Base-by-base conservation (phyloP, 2,888 invertebrate genomes). In the Beris morrisii region DNA sequence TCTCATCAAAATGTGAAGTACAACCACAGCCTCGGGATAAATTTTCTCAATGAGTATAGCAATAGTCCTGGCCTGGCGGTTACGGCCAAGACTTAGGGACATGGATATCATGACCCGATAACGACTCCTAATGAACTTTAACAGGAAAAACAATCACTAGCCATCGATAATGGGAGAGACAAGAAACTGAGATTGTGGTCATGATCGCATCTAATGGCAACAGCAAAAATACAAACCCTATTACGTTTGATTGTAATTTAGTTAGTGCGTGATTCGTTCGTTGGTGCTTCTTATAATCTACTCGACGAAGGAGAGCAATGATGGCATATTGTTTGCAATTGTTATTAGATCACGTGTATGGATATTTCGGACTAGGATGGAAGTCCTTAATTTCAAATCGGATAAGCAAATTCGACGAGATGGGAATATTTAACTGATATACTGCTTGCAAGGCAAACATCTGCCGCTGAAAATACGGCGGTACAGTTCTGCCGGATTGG, bases 81-180 rank as follows among this genome's bases (percentile, higher is more conserved):
- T 38, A 38, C 7, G 9, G 38, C 9, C 44, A n/a, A 43, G 38
- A 38, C 38, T 38, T 38, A 38, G 28, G 54, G 32, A 43, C 38
- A 38, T 38, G 66, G 66, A 65, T 69, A 69, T 67, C 66, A 69
- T 69, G 69, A 67, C 64, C 66, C 52, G 69, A 66, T 69, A 69
- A 69, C 69, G 64, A 69, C 59, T 66, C 66, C 65, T 69, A 69
- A 69, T 67, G 69, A 69, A 69, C 64, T 64, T 66, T 69, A 69
- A 67, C 64, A 66, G 55, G 64, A 67, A 67, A 69, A 69, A 61
- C 64, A 69, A 69, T 66, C 64, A 69, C 54, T 32, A 61, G 50
- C 52, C 52, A 61, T 61, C 61, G 61, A 52, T 52, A 28, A 61
- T 61, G 43, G 52, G 38, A 38, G 13, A 45, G 28, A 45, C 22